Percentiles rank a stretch among this genome's conserved stretches.
These are phyloP conservation scores for Ochlodes sylvanus DNA, from an alignment of 2,888 invertebrate genomes.

Conservation along the genomic window DNA sequence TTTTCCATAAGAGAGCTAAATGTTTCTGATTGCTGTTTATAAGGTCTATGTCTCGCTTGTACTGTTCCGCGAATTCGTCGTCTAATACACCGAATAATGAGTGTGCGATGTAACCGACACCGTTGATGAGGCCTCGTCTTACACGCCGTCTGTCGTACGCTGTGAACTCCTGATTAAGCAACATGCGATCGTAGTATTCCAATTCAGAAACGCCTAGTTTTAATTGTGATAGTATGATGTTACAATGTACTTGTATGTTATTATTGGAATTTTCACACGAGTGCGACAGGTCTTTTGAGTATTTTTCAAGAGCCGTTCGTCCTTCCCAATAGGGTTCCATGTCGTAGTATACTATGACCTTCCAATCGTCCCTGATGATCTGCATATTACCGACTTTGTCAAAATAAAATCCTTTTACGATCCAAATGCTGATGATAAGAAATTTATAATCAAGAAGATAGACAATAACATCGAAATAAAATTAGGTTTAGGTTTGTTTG, in stretches of 20 bases:
- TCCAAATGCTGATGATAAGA: conserved; percentile 4
- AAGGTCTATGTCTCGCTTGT: too few species aligned
- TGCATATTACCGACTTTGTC: too few species aligned
- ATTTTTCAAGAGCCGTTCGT: not conserved
- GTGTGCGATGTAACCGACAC: too few species aligned
- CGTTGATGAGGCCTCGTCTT: too few species aligned
- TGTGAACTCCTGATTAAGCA: too few species aligned
- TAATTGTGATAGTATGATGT: not conserved
- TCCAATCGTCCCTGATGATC: conserved; percentile 18
- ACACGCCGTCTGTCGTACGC: too few species aligned
- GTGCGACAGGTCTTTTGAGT: not conserved
- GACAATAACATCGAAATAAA: too few species aligned
- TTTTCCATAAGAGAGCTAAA: too few species aligned
- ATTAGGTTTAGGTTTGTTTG: not conserved
- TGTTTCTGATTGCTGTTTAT: too few species aligned
- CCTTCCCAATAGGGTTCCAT: too few species aligned
- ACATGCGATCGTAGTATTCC: not conserved
- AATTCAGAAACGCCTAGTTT: not conserved
- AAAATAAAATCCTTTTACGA: conserved; percentile 13
- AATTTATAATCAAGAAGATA: not conserved
- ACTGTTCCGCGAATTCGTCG: too few species aligned
- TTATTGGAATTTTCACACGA: not conserved
- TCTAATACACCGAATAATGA: too few species aligned
- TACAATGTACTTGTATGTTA: not conserved
- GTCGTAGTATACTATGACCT: conserved; percentile 21